Evolutionary conservation across 2,797 vertebrate genomes (phyloP).

Genomic region (Girardinus metallicus): DNA sequence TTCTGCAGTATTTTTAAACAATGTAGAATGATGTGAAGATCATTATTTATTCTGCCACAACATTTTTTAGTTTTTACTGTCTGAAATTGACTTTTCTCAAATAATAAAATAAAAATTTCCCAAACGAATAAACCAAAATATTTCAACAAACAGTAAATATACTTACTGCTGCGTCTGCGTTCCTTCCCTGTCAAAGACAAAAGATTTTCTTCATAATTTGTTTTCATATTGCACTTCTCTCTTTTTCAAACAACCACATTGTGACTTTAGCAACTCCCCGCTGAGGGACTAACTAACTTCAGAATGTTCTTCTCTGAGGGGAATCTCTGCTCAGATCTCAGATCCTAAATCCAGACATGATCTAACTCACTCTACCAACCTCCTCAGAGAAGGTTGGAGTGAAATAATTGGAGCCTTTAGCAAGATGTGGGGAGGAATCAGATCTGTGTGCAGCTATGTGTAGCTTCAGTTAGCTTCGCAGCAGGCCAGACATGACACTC

Average conservation of each 20-base stretch:
- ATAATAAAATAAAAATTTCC: not conserved
- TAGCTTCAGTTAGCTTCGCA: not conserved
- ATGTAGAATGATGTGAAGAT: not conserved
- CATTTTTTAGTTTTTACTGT: not conserved
- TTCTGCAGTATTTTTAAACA: not conserved
- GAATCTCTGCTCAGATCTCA: not conserved
- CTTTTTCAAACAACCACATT: not conserved
- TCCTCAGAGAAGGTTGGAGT: not conserved
- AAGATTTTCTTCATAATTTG: slow-evolving; percentile 11
- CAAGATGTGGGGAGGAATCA: not conserved
- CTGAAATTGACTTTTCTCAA: not conserved
- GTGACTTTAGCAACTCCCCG: not conserved
- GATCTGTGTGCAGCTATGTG: not conserved
- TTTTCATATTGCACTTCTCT: not conserved
- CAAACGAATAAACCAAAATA: not conserved
- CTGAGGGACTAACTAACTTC: not conserved
- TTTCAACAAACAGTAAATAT: not conserved
- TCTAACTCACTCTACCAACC: not conserved
- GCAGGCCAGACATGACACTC: not conserved
- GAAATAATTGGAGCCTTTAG: not conserved
- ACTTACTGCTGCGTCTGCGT: slow-evolving; percentile 58
- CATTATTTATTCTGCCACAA: not conserved
- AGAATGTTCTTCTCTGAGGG: not conserved
- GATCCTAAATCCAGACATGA: not conserved
- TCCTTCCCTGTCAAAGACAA: slow-evolving; percentile 58